Conservation (phyloP, 1,140 invertebrate species). For the Tetragnatha versicolor region DNA sequence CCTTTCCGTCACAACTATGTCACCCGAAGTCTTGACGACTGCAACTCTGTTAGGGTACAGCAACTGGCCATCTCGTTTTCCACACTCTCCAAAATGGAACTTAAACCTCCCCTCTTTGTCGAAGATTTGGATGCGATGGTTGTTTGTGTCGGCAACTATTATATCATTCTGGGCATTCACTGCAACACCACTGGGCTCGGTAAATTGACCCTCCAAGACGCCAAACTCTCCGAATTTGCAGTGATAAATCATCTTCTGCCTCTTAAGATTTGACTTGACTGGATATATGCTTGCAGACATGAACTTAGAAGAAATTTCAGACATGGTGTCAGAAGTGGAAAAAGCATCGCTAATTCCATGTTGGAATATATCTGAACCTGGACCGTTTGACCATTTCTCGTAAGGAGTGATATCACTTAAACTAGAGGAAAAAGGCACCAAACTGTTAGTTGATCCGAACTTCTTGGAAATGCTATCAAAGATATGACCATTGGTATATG, state of each 20-base stretch:
- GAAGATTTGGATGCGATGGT: slow-evolving; percentile 98
- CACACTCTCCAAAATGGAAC: slow-evolving; percentile 99
- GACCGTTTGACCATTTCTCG: slow-evolving; percentile 95
- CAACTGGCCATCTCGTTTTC: slow-evolving; percentile 89
- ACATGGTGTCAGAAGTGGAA: slow-evolving; percentile 40
- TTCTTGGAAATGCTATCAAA: slow-evolving; percentile 81
- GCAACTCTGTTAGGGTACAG: slow-evolving; percentile 98
- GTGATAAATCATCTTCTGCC: slow-evolving; percentile 99
- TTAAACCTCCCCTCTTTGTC: slow-evolving; percentile 99
- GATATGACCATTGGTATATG: slow-evolving; percentile 62
- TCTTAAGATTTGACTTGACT: slow-evolving; percentile 94
- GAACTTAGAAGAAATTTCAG: slow-evolving; percentile 74
- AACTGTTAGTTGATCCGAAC: slow-evolving; percentile 79
- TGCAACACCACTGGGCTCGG: slow-evolving; percentile 97
- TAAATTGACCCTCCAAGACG: slow-evolving; percentile 98
- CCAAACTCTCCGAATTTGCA: slow-evolving; percentile 99
- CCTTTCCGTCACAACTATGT: slow-evolving; percentile 98
- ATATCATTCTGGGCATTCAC: slow-evolving; percentile 99
- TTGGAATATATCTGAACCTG: slow-evolving; percentile 74
- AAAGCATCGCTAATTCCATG: slow-evolving; percentile 66
- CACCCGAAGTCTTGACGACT: slow-evolving; percentile 94
- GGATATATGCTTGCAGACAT: slow-evolving; percentile 87
- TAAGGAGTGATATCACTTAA: slow-evolving; percentile 72
- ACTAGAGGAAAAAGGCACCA: slow-evolving; percentile 73
- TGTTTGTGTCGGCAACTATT: slow-evolving; percentile 99